phyloP scores from a whole-genome alignment of 2,888 invertebrate species.

The Drosophila vallismaia region DNA sequence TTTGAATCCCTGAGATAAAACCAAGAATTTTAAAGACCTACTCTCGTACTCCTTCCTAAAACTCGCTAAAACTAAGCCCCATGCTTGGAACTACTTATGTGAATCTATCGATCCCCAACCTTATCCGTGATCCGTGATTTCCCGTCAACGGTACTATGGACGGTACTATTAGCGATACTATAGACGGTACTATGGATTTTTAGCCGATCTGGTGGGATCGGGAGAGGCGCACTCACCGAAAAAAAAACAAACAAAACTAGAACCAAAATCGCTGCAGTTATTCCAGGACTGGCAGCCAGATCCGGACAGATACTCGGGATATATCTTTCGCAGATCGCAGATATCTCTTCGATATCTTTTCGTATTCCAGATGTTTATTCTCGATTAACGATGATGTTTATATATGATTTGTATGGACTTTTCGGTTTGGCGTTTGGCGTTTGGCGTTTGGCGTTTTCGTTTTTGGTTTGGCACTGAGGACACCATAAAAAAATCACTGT shows the following conservation, averaged over 20 bases:
- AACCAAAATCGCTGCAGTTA: conserved; percentile 39
- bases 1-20: not conserved
- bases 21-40: not conserved
- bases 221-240: conserved; percentile 59
- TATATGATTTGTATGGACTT: not conserved
- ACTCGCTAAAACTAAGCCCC: not conserved
- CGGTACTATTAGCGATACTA: not conserved
- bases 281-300: conserved; percentile 27
- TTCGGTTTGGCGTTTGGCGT: conserved; percentile 1
- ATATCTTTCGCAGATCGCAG: conserved; percentile 8
- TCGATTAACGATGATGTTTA: conserved; percentile 30
- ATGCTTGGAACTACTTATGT: not conserved
- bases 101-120: conserved; percentile 2
- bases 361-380: conserved; percentile 27
- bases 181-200: conserved; percentile 5
- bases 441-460: conserved; percentile 13
- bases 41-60: not conserved
- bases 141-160: not conserved
- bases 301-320: conserved; percentile 4
- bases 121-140: conserved; percentile 48
- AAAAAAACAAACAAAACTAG: conserved; percentile 56
- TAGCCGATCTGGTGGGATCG: conserved; percentile 16
- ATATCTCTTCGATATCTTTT: not conserved
- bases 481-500: conserved; percentile 46
- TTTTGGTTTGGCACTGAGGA: conserved; percentile 34